A percentile compares a stretch with the other conserved stretches of the same genome.
phyloP scores from a whole-genome alignment of 1,140 invertebrate genomes.

The fruit fly (Drosophila melanogaster) region Release_6_plus_ISO1_MT NT_037436.4:3004501-3005000 shows the following conservation, averaged over 20 bases:
- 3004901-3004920: slow-evolving; percentile 5
- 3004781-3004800: no score
- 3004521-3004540: slow-evolving; percentile 3
- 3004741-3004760: no score
- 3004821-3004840: no score
- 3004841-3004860: background rate
- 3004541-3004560: background rate
- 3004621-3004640: background rate
- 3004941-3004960: slow-evolving; percentile 17
- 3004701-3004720: no score
- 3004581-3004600: background rate
- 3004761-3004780: no score
- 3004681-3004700: no score
- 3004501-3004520: slow-evolving; percentile 11
- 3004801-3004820: no score
- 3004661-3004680: no score
- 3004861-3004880: slow-evolving; percentile 1
- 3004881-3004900: background rate
- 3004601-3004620: background rate
- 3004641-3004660: no score
- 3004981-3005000: slow-evolving; percentile 27
- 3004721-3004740: no score
- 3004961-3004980: slow-evolving; percentile 44
- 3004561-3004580: background rate
- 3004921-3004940: slow-evolving; percentile 13